Evolutionary conservation across 2,797 vertebrate species (phyloP).

Genomic region (Rhincodon typus): DNA sequence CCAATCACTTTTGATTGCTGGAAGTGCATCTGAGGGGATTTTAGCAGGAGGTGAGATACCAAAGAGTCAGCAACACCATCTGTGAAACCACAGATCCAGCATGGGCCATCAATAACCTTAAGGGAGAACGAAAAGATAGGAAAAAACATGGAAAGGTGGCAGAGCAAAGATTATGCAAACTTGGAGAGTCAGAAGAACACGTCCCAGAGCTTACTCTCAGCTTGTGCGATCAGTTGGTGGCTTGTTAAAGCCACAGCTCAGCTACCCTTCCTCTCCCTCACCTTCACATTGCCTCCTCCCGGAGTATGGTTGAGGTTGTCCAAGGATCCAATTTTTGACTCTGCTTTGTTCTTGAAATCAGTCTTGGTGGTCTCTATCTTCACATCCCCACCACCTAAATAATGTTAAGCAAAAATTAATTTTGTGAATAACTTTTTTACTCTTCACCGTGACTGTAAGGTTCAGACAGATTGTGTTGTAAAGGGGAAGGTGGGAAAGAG

Average conservation of each 20-base stretch:
- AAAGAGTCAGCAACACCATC: background rate
- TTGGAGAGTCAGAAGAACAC: background rate
- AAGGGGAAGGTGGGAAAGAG: background rate
- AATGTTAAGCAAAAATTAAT: background rate
- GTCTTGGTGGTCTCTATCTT: conserved; percentile 84
- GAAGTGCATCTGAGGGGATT: background rate
- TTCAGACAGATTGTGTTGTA: background rate
- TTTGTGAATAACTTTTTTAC: background rate
- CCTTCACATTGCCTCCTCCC: conserved; percentile 68
- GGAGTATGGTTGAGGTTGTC: conserved; percentile 73
- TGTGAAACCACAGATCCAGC: background rate
- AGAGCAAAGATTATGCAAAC: background rate
- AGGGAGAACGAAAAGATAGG: background rate
- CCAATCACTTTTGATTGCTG: background rate
- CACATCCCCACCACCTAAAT: conserved; percentile 73
- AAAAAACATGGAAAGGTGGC: background rate
- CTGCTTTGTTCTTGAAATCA: conserved; percentile 80
- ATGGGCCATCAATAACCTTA: background rate
- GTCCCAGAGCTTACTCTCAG: background rate
- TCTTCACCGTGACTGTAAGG: background rate
- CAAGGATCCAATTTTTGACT: conserved; percentile 77
- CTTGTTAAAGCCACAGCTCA: background rate
- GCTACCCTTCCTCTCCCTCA: conserved; percentile 46
- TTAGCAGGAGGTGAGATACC: background rate
- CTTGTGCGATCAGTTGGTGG: background rate